phyloP scores from a whole-genome alignment of 2,113 vertebrate genomes.

The Limanda limanda region DNA sequence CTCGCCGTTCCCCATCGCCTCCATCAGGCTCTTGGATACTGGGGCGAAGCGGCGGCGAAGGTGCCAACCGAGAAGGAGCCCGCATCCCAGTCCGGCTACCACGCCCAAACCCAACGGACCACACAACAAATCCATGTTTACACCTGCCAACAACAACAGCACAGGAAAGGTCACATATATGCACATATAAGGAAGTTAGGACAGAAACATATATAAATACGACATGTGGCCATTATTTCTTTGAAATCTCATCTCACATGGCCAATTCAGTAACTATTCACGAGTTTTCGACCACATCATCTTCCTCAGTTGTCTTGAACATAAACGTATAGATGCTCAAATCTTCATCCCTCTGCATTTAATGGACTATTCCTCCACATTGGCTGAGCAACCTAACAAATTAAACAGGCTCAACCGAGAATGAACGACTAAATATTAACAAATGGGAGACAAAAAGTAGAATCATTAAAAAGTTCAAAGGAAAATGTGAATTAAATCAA shows the following conservation, averaged over 20 bases:
- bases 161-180: not conserved
- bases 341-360: not conserved
- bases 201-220: too few species aligned
- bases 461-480: too few species aligned
- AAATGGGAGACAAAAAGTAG: too few species aligned
- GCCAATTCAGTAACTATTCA: too few species aligned
- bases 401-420: too few species aligned
- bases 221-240: too few species aligned
- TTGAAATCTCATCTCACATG: too few species aligned
- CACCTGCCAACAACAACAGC: conserved; percentile 35
- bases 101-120: conserved; percentile 78
- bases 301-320: not conserved
- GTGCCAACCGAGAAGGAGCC: conserved; percentile 90
- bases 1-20: conserved; percentile 60
- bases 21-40: not conserved
- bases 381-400: too few species aligned
- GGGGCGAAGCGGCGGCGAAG: conserved; percentile 75
- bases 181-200: not conserved
- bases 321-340: not conserved
- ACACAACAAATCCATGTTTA: conserved; percentile 83
- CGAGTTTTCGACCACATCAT: not conserved
- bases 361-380: too few species aligned
- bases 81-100: conserved; percentile 86
- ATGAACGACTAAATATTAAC: too few species aligned
- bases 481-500: too few species aligned